These are phyloP conservation scores for Meganola albula DNA, from an alignment of 2,888 invertebrate genomes.

Conservation along the genomic window DNA sequence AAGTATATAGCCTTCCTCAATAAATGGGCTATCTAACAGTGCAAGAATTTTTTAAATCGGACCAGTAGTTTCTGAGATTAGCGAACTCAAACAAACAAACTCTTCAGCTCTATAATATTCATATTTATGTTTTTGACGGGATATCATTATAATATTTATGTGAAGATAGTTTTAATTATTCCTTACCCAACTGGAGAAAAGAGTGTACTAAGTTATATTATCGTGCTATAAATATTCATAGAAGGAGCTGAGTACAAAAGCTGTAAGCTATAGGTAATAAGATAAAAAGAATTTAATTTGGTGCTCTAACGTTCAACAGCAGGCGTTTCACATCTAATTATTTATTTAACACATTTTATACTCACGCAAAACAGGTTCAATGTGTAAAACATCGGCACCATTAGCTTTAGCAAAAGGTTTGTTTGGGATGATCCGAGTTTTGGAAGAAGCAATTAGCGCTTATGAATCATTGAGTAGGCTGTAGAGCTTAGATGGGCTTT, in stretches of 20 bases:
- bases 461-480: constrained; percentile 57
- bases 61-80: no score
- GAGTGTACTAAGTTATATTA: neutral
- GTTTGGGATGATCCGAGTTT: constrained; percentile 54
- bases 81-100: no score
- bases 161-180: neutral
- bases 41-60: no score
- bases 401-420: constrained; percentile 37
- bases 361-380: constrained; percentile 15
- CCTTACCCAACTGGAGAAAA: neutral
- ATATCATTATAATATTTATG: constrained; percentile 2
- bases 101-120: no score
- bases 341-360: constrained; percentile 14
- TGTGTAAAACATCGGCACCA: constrained; percentile 27
- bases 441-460: constrained; percentile 57
- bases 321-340: constrained; percentile 4
- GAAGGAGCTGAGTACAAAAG: neutral
- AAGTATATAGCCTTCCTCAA: no score
- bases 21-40: no score
- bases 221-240: no score
- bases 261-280: neutral
- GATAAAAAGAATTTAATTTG: constrained; percentile 6
- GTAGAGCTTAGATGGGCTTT: constrained; percentile 44
- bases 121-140: constrained; percentile 6
- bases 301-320: no score